phyloP scores from a whole-genome alignment of 2,113 vertebrate genomes.

The Balaeniceps rex region DNA sequence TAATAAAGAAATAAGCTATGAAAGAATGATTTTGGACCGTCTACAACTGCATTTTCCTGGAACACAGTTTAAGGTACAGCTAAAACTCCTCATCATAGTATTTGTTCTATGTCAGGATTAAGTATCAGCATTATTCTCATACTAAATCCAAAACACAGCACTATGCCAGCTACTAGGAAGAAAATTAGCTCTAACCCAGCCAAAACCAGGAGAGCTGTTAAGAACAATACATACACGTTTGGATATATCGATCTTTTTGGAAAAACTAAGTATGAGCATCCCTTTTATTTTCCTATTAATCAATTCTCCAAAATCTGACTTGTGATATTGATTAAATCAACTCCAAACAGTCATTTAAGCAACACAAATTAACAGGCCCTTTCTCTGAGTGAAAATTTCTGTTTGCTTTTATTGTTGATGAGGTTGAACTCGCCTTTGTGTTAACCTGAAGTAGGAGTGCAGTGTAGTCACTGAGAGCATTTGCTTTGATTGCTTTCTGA shows the following conservation, averaged over 20 bases:
- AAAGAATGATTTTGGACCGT: slow-evolving; percentile 26
- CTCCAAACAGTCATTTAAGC: background rate
- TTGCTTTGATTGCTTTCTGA: background rate
- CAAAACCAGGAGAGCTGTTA: too few relatives aligned
- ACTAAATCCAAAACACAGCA: too few relatives aligned
- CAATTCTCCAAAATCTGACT: background rate
- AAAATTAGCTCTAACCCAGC: too few relatives aligned
- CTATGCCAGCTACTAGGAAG: too few relatives aligned
- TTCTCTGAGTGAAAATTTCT: background rate
- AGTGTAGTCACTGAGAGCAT: background rate
- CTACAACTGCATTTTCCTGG: slow-evolving; percentile 62
- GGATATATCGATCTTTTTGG: background rate
- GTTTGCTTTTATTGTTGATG: background rate
- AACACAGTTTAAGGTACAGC: slow-evolving; percentile 62
- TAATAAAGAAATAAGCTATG: background rate
- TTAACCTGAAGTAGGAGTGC: background rate
- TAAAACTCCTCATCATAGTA: background rate
- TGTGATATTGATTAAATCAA: background rate
- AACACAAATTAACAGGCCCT: background rate
- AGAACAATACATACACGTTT: background rate
- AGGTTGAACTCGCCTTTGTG: background rate
- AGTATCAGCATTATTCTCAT: too few relatives aligned
- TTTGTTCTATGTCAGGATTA: background rate
- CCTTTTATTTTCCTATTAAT: background rate
- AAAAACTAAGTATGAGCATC: background rate